These are phyloP conservation scores for Macrophya alboannulata DNA, from an alignment of 2,888 invertebrate genomes.

Conservation along the genomic window DNA sequence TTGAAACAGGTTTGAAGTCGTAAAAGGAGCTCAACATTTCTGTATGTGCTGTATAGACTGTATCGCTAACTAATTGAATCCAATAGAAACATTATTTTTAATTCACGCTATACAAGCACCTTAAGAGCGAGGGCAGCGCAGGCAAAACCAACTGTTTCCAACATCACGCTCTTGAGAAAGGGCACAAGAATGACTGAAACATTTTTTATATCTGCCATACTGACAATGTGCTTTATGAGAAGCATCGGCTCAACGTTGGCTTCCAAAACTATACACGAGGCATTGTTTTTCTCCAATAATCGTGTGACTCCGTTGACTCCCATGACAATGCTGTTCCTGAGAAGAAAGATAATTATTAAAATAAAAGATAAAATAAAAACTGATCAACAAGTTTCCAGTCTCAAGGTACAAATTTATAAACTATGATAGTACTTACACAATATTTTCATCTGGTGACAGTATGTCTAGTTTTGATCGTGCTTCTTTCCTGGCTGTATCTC, in stretches of 20 bases:
- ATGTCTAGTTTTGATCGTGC: constrained; percentile 56
- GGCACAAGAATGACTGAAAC: constrained; percentile 73
- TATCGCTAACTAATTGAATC: not conserved
- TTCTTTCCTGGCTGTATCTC: constrained; percentile 64
- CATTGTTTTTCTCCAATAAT: constrained; percentile 71
- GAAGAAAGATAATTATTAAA: constrained; percentile 43
- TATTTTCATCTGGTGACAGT: constrained; percentile 56
- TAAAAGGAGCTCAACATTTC: not conserved
- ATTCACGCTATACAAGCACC: constrained; percentile 63
- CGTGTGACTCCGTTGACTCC: constrained; percentile 76
- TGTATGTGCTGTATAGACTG: not conserved
- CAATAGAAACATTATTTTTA: not conserved
- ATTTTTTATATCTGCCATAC: constrained; percentile 72
- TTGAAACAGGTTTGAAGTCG: not conserved
- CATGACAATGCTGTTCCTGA: constrained; percentile 68
- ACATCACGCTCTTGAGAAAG: constrained; percentile 70
- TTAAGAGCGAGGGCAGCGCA: constrained; percentile 72
- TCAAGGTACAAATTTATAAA: not conserved
- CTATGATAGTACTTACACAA: constrained; percentile 59
- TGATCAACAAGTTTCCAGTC: not conserved
- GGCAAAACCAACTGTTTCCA: constrained; percentile 70
- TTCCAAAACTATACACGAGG: constrained; percentile 73
- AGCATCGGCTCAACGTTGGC: constrained; percentile 71
- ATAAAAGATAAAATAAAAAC: constrained; percentile 23
- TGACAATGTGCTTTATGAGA: constrained; percentile 73